Conservation (phyloP, 2,888 invertebrate species). For the Nineta flava region DNA sequence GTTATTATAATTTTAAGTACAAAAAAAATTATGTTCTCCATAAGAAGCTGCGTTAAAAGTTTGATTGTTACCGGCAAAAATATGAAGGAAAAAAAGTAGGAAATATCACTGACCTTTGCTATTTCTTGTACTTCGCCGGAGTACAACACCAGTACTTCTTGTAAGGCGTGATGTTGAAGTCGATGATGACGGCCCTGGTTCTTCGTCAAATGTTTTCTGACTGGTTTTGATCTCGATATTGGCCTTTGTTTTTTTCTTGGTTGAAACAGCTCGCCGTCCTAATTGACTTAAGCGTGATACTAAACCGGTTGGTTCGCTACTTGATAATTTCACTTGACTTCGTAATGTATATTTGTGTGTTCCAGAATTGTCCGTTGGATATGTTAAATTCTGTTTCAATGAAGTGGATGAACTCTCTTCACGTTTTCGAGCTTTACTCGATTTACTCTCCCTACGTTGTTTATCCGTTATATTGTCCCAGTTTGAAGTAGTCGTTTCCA, state of each 20-base stretch:
- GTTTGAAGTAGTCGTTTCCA: constrained; percentile 8
- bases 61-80: no score
- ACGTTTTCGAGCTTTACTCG: constrained; percentile 3
- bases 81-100: no score
- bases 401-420: constrained; percentile 13
- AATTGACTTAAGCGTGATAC: constrained; percentile 4
- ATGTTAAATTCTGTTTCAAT: constrained; percentile 15
- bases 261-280: constrained; percentile 3
- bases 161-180: constrained; percentile 40
- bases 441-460: constrained; percentile 3
- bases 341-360: constrained; percentile 27
- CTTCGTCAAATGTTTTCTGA: constrained; percentile 19
- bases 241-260: constrained; percentile 4
- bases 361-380: constrained; percentile 13
- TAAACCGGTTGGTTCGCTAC: not conserved
- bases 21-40: no score
- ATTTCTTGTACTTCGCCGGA: constrained; percentile 33
- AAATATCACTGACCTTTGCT: constrained; percentile 23
- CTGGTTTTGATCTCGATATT: constrained; percentile 26
- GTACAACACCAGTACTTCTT: constrained; percentile 28
- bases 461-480: constrained; percentile 9
- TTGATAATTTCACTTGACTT: constrained; percentile 24
- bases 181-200: constrained; percentile 22
- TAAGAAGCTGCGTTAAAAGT: no score
- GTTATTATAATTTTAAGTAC: no score